A percentile compares a stretch with the other conserved stretches of the same genome.
Evolutionary conservation across 2,888 invertebrate species (phyloP).

Genomic region (Smittia sp.): DNA sequence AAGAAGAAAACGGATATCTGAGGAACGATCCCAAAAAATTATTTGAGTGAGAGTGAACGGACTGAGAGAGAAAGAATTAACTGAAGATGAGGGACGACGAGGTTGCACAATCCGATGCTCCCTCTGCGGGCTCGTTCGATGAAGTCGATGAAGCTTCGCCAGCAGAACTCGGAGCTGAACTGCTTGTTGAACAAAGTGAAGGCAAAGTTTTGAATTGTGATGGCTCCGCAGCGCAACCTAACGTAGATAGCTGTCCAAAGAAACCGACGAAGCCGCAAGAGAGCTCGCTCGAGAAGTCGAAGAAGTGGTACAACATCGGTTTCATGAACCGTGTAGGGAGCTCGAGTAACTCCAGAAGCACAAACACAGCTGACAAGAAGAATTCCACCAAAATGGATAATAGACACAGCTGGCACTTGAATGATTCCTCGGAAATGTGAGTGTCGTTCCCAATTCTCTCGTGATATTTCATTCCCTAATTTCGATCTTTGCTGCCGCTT

Average conservation of each 20-base stretch:
- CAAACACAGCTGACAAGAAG: conserved; percentile 11
- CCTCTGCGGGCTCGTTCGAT: conserved; percentile 26
- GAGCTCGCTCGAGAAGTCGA: conserved; percentile 10
- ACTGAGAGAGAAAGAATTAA: neutral
- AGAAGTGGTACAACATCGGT: conserved; percentile 32
- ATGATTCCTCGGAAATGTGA: conserved; percentile 38
- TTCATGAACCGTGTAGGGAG: conserved; percentile 27
- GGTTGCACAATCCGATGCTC: neutral
- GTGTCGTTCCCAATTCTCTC: conserved; percentile 19
- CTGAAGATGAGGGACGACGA: conserved; percentile 32
- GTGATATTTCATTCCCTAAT: neutral
- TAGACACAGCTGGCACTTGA: conserved; percentile 40
- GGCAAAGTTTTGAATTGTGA: neutral
- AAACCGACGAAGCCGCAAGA: neutral
- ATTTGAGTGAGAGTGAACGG: neutral
- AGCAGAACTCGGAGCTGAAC: neutral
- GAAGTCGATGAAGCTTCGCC: conserved; percentile 20
- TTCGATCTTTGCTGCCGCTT: neutral
- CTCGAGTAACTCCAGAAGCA: neutral
- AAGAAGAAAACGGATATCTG: neutral
- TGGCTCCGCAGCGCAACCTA: neutral
- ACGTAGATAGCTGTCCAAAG: conserved; percentile 4
- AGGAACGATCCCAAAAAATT: conserved; percentile 5
- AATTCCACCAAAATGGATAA: conserved; percentile 33
- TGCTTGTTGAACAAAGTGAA: conserved; percentile 21